Conservation (phyloP, 2,113 vertebrate genomes). For the Bubo scandiacus region DNA sequence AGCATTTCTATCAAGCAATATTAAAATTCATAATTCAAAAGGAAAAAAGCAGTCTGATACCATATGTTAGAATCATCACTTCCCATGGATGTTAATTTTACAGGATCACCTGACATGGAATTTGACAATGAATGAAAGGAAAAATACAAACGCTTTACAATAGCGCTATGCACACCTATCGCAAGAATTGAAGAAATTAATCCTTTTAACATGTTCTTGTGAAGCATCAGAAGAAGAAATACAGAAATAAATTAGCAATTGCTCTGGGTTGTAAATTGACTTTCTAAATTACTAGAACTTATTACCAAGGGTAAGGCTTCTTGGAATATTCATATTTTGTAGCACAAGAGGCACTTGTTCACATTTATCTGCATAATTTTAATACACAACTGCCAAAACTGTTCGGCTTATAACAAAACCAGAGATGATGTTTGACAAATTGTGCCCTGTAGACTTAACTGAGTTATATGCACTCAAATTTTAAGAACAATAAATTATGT, state of each 20-base stretch:
- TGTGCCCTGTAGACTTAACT: background rate
- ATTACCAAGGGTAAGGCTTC: background rate
- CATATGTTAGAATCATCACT: background rate
- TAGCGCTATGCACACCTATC: background rate
- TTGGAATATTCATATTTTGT: background rate
- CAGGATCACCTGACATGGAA: background rate
- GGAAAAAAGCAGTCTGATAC: background rate
- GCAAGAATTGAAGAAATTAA: background rate
- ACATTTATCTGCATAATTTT: background rate
- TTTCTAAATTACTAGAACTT: background rate
- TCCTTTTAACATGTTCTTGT: background rate
- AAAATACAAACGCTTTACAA: background rate
- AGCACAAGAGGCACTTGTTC: background rate
- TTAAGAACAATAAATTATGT: background rate
- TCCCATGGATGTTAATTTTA: background rate
- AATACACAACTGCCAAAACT: background rate
- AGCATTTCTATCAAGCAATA: background rate
- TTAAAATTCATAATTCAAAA: background rate
- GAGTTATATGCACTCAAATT: background rate
- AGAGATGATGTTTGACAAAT: background rate
- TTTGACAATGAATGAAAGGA: background rate
- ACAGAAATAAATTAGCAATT: background rate
- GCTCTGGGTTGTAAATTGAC: background rate
- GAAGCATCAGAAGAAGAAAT: background rate
- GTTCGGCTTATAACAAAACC: background rate